Conservation (phyloP, 2,113 vertebrate species). For the Sinocyclocheilus maitianheensis region DNA sequence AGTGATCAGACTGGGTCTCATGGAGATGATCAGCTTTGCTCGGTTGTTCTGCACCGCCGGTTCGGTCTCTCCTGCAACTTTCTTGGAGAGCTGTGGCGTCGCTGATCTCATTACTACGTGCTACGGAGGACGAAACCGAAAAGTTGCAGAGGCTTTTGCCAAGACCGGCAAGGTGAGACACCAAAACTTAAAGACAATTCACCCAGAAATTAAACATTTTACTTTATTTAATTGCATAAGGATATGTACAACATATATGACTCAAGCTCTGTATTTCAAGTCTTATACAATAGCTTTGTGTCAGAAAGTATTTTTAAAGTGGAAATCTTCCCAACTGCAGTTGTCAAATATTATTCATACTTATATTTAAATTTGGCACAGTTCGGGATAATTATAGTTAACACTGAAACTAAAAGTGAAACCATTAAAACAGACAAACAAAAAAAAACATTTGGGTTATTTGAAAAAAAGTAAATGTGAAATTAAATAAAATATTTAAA, state of each 20-base stretch:
- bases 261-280: neutral
- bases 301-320: neutral
- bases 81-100: slow-evolving; percentile 94
- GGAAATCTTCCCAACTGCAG: neutral
- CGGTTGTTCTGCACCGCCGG: slow-evolving; percentile 87
- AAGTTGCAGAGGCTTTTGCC: slow-evolving; percentile 90
- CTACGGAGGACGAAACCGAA: slow-evolving; percentile 91
- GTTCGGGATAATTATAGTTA: neutral
- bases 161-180: slow-evolving; percentile 86
- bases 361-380: neutral
- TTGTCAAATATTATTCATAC: no score
- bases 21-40: slow-evolving; percentile 95
- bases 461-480: neutral
- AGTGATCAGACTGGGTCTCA: slow-evolving; percentile 93
- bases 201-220: neutral
- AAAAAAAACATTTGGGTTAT: no score
- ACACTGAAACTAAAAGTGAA: neutral
- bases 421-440: neutral
- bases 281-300: neutral
- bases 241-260: neutral
- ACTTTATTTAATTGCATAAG: neutral
- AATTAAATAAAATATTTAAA: neutral
- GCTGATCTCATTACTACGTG: slow-evolving; percentile 97
- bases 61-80: slow-evolving; percentile 81
- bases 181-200: neutral